Base-by-base conservation (phyloP, 2,797 vertebrate species). In the Chaunax sp. region DNA sequence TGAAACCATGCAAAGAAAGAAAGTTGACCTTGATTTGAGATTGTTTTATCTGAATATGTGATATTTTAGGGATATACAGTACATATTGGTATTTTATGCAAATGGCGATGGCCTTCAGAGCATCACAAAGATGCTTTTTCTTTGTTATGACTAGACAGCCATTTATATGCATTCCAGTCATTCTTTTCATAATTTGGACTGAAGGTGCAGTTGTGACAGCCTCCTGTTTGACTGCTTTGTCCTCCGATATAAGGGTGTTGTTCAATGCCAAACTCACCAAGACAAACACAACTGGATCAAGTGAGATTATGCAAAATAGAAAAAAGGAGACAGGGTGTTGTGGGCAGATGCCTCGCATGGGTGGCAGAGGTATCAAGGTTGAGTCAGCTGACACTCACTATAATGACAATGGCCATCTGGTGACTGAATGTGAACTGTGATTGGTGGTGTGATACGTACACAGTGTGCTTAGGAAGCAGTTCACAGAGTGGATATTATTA, bases 331-430 rank as follows among this genome's bases (percentile, higher is more conserved):
- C 33, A 51, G 2, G 19, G 22, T 30, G 26, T 41, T 20, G 44
- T 12, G 51, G 12, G 6, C 16, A 20, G 7, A 56, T 16, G 40
- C 22, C 37, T 50, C 0, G 0, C 15, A 51, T 19, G n/a, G 26
- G 5, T 19, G 37, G 15, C 26, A 30, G 30, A 54, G 23, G 20
- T n/a, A 38, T 55, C 52, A 47, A 3, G 30, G 7, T 35, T 19
- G 67, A 59, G 13, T 75, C 69, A 72, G 43, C 69, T 68, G 78
- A 67, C 15, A 9, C 25, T 22, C 44, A 38, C 5, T 46, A n/a
- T n/a, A 10, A 1, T 33, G 35, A 38, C 37, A 15, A 14, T 5
- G 2, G 13, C 37, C 37, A 15, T 38, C 37, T 16, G n/a, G n/a
- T n/a, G n/a, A n/a, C n/a, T n/a, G n/a, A n/a, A n/a, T n/a, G 15